Evolutionary conservation across 2,113 vertebrate genomes (phyloP).

Genomic region (Gracilinanus agilis): DNA sequence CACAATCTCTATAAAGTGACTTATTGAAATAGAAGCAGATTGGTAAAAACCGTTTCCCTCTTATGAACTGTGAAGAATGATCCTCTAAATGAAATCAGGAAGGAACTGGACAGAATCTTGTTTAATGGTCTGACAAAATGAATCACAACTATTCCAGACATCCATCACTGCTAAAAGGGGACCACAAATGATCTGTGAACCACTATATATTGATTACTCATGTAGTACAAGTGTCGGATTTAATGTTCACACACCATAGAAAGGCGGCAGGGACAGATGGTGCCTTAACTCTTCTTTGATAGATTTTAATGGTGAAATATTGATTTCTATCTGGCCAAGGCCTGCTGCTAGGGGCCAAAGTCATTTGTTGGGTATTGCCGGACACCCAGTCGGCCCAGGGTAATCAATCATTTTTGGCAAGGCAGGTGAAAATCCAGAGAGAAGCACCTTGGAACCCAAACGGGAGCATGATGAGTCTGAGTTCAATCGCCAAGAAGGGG

Average conservation of each 20-base stretch:
- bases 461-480: conserved; percentile 82
- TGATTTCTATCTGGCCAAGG: conserved; percentile 99
- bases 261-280: conserved; percentile 97
- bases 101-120: conserved; percentile 94
- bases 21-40: conserved; percentile 91
- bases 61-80: conserved; percentile 96
- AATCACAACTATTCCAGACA: conserved; percentile 98
- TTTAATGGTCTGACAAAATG: conserved; percentile 99
- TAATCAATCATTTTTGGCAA: conserved; percentile 98
- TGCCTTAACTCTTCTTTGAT: conserved; percentile 98
- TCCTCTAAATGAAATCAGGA: conserved; percentile 95
- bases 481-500: conserved; percentile 63
- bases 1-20: conserved; percentile 93
- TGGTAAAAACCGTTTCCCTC: conserved; percentile 90
- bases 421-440: conserved; percentile 88
- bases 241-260: conserved; percentile 96
- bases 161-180: conserved; percentile 97
- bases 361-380: conserved; percentile 99
- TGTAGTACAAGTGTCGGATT: conserved; percentile 99
- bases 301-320: conserved; percentile 99
- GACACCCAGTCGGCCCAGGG: conserved; percentile 90
- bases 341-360: conserved; percentile 97
- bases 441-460: conserved; percentile 89
- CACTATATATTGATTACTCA: conserved; percentile 98
- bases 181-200: conserved; percentile 99